Evolutionary conservation across 2,888 invertebrate genomes (phyloP), one percentile per base, ranked within the genome.

Genomic region (Leucophenga maculata): DNA sequence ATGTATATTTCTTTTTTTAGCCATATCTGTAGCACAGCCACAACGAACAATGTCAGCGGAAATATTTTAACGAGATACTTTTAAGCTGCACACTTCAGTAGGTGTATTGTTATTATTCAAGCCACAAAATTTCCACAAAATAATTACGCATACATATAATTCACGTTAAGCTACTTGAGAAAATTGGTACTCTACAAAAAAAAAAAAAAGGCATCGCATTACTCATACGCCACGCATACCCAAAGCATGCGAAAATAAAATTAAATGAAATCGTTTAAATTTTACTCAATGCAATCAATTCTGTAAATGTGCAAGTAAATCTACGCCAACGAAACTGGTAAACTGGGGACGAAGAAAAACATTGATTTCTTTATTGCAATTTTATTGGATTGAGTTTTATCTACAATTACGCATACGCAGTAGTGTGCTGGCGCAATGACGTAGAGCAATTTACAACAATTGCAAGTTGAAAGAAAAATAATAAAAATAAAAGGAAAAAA

Each of bases 361-460:
- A 80, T 80, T 80, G 83, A 83, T 83, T 80, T 83, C 82, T 80
- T 83, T 80, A 80, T 80, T 80, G 80, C 83, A 79, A 67, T 83
- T 80, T 83, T 81, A 80, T 80, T 80, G 83, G 80, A 80, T 80
- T 80, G 80, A 74, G 73, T 73, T 78, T 64, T 80, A 75, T 78
- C 79, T 75, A 78, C 77, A 79, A 80, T 80, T 81, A 81, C 80
- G 80, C 82, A 83, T 83, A 83, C 80, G 77, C 83, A 75, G 71
- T 72, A 4, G 2, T 26, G 26, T 26, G 82, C 71, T 75, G 80
- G 22, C 65, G n/a, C 65, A 46, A 57, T 14, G 39, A 50, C 32
- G 46, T n/a, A 52, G 46, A 64, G 60, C 32, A 46, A 44, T 57
- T 66, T 66, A 66, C 65, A 39, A 54, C 54, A 66, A 52, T 66